Evolutionary conservation across 1,140 invertebrate genomes (phyloP).

Genomic region (Rhizoglyphus robini): DNA sequence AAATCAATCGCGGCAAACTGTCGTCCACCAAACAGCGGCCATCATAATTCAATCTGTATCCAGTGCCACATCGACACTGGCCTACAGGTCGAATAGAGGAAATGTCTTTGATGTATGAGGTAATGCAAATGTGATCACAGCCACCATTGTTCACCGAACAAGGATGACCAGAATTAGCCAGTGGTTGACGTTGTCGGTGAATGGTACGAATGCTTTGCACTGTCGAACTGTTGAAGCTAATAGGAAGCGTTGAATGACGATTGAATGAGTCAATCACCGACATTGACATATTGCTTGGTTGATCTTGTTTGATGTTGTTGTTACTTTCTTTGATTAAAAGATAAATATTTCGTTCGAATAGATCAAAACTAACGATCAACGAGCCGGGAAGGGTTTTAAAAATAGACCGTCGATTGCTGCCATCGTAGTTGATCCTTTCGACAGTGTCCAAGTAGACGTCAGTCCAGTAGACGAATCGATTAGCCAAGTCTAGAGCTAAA

Average conservation of each 20-base stretch:
- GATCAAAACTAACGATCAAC: not conserved
- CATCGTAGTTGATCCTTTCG: conserved; percentile 43
- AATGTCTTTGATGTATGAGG: conserved; percentile 41
- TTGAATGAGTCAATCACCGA: not conserved
- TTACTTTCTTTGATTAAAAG: not conserved
- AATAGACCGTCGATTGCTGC: conserved; percentile 55
- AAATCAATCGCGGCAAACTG: conserved; percentile 45
- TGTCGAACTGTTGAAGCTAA: conserved; percentile 11
- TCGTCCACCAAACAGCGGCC: conserved; percentile 44
- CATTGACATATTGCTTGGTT: not conserved
- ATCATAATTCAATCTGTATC: conserved; percentile 44
- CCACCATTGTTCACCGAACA: conserved; percentile 37
- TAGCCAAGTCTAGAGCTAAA: conserved; percentile 34
- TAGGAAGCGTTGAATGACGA: not conserved
- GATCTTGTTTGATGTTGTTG: conserved; percentile 11
- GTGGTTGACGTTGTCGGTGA: conserved; percentile 1
- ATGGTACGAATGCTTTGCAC: not conserved
- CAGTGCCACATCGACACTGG: conserved; percentile 53
- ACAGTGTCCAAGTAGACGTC: conserved; percentile 37
- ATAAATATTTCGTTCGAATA: not conserved
- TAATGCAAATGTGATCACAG: conserved; percentile 40
- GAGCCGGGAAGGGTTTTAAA: conserved; percentile 43
- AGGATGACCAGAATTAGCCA: conserved; percentile 28
- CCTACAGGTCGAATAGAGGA: conserved; percentile 33
- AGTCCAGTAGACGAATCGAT: conserved; percentile 35